Base-by-base conservation (phyloP, 2,888 invertebrate species). In the Netelia melanura region DNA sequence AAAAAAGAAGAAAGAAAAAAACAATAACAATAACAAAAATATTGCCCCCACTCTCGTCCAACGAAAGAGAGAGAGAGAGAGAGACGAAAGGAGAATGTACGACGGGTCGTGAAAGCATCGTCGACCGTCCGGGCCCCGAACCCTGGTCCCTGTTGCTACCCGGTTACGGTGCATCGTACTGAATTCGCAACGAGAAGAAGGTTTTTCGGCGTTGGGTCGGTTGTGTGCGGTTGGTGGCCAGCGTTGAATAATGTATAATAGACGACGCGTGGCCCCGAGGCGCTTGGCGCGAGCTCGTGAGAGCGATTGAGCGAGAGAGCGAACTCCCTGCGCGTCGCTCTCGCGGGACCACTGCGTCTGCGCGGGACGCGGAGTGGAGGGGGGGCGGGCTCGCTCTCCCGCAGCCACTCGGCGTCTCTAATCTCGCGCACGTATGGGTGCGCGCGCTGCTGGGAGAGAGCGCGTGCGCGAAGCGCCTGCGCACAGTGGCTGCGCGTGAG, bases 161-260 rank as follows among this genome's bases (percentile, higher is more conserved):
- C 91, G 91, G 90, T 88, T 88, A 89, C 88, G 89, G 88, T 91
- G 91, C 91, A 91, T 91, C 89, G 90, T 89, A 89, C 88, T 90
- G 91, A 91, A 91, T 91, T 91, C 90, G 89, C 90, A 91, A 91
- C 91, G 89, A 91, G 89, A 87, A 81, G 67, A 86, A 81, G 85
- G 87, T 54, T 54, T 54, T 54, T 54, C 14, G 54, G 54, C 54
- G 11, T 3, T 54, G n/a, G 14, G 54, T 14, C 54, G 54, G 54
- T 14, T 14, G 14, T 54, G 54, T 62, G 76, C 38, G 44, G 62
- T 61, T 38, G 65, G 56, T 14, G 76, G 80, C 48, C 56, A 77
- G 71, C 87, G 80, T 87, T 87, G 87, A 87, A 87, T 87, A 86
- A 87, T 87, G 80, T 83, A 87, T 86, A 87, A 82, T 83, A 80